Percentiles rank a stretch among this genome's conserved stretches.
Evolutionary conservation across 2,113 vertebrate species (phyloP).

Genomic region (Actenoides lindsayi): DNA sequence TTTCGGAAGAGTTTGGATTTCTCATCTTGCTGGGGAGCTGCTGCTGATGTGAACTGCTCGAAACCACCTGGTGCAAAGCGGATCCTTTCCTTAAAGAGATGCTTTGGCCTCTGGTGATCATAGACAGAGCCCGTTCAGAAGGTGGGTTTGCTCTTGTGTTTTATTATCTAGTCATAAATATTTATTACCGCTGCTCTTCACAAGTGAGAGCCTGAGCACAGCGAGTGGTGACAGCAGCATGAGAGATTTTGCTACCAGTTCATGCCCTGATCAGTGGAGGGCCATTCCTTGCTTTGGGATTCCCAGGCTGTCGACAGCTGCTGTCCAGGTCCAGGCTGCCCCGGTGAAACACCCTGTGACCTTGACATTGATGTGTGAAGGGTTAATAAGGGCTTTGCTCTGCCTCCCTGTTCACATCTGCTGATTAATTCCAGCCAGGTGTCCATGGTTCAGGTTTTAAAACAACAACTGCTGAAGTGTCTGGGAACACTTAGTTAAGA

Average conservation of each 20-base stretch:
- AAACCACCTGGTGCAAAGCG: fast-evolving
- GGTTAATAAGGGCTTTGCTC: slow-evolving; percentile 41
- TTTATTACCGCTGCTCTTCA: not conserved
- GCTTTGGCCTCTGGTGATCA: not conserved
- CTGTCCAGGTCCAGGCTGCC: not conserved
- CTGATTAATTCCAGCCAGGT: slow-evolving; percentile 67
- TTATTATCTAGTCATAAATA: not conserved
- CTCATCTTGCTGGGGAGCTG: not conserved
- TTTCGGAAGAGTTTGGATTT: not conserved
- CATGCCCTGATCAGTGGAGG: not conserved
- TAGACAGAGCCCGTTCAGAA: not conserved
- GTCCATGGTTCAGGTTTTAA: slow-evolving; percentile 27
- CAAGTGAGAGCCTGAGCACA: fast-evolving
- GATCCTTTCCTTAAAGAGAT: not conserved
- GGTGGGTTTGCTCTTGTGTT: not conserved
- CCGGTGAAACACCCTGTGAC: not conserved
- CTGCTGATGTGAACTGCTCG: not conserved
- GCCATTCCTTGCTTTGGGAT: not conserved
- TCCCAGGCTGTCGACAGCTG: not conserved
- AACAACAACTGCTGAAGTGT: not conserved
- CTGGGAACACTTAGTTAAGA: slow-evolving; percentile 11
- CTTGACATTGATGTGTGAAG: not conserved
- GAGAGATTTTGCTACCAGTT: not conserved
- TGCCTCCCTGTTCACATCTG: not conserved
- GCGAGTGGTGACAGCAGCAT: not conserved